Evolutionary conservation across 2,113 vertebrate species (phyloP).

Genomic region (Eonycteris spelaea): DNA sequence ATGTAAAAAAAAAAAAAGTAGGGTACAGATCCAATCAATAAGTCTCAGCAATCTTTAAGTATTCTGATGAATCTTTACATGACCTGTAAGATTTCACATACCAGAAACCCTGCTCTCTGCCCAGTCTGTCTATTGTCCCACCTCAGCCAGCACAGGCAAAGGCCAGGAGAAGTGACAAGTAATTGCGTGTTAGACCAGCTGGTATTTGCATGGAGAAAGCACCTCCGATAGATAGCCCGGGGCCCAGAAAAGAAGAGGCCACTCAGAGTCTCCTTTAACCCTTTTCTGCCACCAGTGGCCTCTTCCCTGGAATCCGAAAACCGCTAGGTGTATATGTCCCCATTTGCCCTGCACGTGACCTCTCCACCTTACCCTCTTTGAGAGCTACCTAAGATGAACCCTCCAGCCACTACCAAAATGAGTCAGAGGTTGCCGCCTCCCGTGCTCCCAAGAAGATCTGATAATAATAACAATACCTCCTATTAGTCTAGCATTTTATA

Average conservation of each 20-base stretch:
- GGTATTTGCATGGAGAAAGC: background rate
- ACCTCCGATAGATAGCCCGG: background rate
- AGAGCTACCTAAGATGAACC: conserved; percentile 39
- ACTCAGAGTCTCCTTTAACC: conserved; percentile 25
- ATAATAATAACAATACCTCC: background rate
- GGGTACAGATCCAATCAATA: background rate
- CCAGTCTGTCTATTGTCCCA: background rate
- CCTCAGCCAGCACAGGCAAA: background rate
- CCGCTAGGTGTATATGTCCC: background rate
- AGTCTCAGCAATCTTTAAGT: background rate
- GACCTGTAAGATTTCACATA: background rate
- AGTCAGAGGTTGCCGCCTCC: background rate
- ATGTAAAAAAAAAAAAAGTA: background rate
- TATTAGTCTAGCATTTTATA: background rate
- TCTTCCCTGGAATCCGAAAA: background rate
- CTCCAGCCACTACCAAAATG: background rate
- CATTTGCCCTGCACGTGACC: background rate
- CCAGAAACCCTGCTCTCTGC: background rate
- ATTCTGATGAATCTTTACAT: background rate
- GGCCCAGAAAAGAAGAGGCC: conserved; percentile 5
- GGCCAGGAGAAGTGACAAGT: background rate
- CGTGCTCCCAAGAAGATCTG: background rate
- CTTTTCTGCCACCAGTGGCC: background rate
- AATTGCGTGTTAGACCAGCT: background rate
- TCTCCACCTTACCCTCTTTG: background rate